Conservation (phyloP, 1,140 invertebrate genomes). For the Pogonomyrmex californicus region DNA sequence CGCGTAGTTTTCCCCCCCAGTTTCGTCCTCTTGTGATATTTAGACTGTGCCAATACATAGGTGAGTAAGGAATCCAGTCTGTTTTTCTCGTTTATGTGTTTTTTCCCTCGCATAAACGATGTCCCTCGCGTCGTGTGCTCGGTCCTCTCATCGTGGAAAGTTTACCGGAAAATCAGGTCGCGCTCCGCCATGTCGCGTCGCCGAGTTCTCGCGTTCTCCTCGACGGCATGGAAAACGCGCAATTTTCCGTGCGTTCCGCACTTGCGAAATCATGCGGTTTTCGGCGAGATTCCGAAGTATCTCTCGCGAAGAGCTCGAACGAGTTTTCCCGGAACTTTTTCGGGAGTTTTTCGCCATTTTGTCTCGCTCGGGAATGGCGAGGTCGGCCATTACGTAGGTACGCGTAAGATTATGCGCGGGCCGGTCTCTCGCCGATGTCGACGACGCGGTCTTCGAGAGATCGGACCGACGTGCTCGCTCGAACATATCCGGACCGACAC, state of each 20-base stretch:
- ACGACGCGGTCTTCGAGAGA: neutral
- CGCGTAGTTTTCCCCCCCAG: constrained; percentile 85
- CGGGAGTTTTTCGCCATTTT: constrained; percentile 85
- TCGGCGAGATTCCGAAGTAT: neutral
- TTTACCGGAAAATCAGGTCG: constrained; percentile 72
- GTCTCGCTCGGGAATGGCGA: constrained; percentile 78
- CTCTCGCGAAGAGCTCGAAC: neutral
- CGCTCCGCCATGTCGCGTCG: constrained; percentile 21
- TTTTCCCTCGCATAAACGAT: neutral
- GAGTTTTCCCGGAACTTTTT: constrained; percentile 74
- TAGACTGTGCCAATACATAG: constrained; percentile 85
- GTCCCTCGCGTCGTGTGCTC: neutral
- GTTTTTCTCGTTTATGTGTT: neutral
- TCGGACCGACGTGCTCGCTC: neutral
- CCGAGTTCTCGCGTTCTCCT: neutral
- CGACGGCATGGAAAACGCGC: neutral
- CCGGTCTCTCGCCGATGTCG: neutral
- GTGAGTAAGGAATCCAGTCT: constrained; percentile 76
- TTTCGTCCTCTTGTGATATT: constrained; percentile 86
- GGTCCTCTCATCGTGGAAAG: constrained; percentile 30
- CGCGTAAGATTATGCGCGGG: constrained; percentile 64
- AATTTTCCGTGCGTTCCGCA: neutral
- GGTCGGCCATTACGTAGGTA: constrained; percentile 84
- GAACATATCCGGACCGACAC: neutral
- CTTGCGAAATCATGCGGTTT: neutral